A percentile compares a stretch with the other conserved stretches of the same genome.
Evolutionary conservation across 2,888 invertebrate species (phyloP).

Genomic region (Drosophila rubida): DNA sequence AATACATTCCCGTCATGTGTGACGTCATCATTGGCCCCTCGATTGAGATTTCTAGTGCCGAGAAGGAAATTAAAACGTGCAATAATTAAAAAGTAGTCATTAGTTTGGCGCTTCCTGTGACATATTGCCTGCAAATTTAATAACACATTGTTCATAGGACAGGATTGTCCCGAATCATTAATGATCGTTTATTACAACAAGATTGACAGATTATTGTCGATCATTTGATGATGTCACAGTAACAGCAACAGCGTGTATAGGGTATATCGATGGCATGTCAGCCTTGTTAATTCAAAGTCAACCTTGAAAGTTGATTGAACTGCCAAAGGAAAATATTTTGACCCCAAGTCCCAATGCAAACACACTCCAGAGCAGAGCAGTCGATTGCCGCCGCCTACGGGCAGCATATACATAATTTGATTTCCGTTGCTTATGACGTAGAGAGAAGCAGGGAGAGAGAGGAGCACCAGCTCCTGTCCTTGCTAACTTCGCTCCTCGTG

Average conservation of each 20-base stretch:
- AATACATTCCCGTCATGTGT: constrained; percentile 48
- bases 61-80: background rate
- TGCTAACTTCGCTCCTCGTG: constrained; percentile 21
- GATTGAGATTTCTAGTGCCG: background rate
- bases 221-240: background rate
- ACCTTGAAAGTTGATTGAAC: constrained; percentile 79
- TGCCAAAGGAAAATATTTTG: constrained; percentile 66
- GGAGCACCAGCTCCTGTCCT: constrained; percentile 37
- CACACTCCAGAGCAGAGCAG: constrained; percentile 38
- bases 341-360: constrained; percentile 56
- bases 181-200: background rate
- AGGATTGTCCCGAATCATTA: background rate
- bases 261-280: background rate
- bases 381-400: constrained; percentile 52
- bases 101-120: background rate
- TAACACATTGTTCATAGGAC: too few relatives aligned
- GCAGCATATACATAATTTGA: constrained; percentile 64
- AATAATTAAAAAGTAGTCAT: constrained; percentile 11
- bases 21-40: constrained; percentile 64
- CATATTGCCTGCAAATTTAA: background rate
- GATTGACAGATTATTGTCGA: background rate
- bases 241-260: background rate
- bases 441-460: constrained; percentile 11
- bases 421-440: constrained; percentile 49
- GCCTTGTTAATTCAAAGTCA: constrained; percentile 31